Evolutionary conservation across 2,888 invertebrate species (phyloP), one percentile per base, ranked within the genome.

Genomic region (Nomada ruficornis): DNA sequence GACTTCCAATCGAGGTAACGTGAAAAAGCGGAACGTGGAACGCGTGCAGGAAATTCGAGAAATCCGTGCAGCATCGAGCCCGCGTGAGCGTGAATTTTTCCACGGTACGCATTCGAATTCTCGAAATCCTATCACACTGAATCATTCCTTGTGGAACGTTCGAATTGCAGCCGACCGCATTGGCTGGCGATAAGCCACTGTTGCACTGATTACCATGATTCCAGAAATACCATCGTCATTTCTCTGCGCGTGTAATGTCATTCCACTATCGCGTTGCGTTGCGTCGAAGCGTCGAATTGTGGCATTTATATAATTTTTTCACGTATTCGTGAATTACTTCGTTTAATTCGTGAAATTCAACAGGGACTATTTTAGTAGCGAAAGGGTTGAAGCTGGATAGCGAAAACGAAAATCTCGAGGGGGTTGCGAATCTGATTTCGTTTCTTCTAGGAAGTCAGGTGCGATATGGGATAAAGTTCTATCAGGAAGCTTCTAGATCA

Each of bases 141-240:
- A 75, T 75, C 80, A 82, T 80, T 70, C 70, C 55, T 50, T 57
- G 62, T 65, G 74, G 81, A 36, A 72, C 72, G 62, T 74, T 86
- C 77, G 81, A 85, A 86, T 86, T 78, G 78, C 72, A 67, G 59
- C 64, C 65, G 68, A 79, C 71, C 83, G 76, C 84, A 86, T 86
- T 86, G 79, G 80, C 62, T 63, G 47, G 54, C 78, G 84, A 86
- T 86, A 86, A 86, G 86, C 86, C 79, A 65, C 55, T 78, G 75
- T 80, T 80, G 71, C 55, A 57, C 79, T 82, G 86, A 86, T 86
- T 86, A 86, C 82, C 86, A 86, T 82, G 84, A 86, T 86, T 86
- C 86, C 84, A 82, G 86, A 84, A 86, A 86, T 86, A 71, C 80
- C 77, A 10, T 63, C 70, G 75, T 76, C 70, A 72, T 86, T 84